A percentile compares a stretch with the other conserved stretches of the same genome.
These are phyloP conservation scores for Ips nitidus DNA, from an alignment of 1,140 invertebrate genomes.

Conservation along the genomic window DNA sequence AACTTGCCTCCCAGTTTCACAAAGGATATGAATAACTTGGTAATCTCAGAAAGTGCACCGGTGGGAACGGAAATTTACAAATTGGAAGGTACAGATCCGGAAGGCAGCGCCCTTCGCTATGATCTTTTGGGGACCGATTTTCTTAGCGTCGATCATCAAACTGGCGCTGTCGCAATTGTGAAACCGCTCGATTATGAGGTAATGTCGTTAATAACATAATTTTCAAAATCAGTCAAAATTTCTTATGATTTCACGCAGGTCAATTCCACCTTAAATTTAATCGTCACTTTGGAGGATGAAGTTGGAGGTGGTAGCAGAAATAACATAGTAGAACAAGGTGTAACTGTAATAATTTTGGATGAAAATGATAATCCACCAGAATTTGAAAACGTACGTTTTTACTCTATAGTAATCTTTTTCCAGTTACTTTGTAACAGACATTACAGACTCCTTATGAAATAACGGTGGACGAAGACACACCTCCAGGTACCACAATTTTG, in stretches of 20 bases:
- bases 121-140: slow-evolving; percentile 79
- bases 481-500: slow-evolving; percentile 73
- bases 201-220: slow-evolving; percentile 40
- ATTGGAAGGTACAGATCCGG: slow-evolving; percentile 77
- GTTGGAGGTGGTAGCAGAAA: slow-evolving; percentile 65
- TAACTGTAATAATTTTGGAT: slow-evolving; percentile 82
- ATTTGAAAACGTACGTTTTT: slow-evolving; percentile 72
- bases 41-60: slow-evolving; percentile 74
- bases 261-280: slow-evolving; percentile 73
- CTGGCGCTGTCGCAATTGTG: slow-evolving; percentile 75
- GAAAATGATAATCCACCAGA: slow-evolving; percentile 86
- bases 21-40: slow-evolving; percentile 71
- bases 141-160: slow-evolving; percentile 73
- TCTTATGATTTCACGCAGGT: slow-evolving; percentile 56
- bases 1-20: slow-evolving; percentile 70
- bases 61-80: slow-evolving; percentile 75
- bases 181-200: slow-evolving; percentile 84
- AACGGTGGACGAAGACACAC: slow-evolving; percentile 75
- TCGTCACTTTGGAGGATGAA: slow-evolving; percentile 76
- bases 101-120: slow-evolving; percentile 69
- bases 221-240: neutral
- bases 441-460: slow-evolving; percentile 75
- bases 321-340: slow-evolving; percentile 75
- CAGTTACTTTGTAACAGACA: neutral
- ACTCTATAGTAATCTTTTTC: neutral